Evolutionary conservation across 1,140 invertebrate genomes (phyloP).

Genomic region (Bombus haemorrhoidalis): DNA sequence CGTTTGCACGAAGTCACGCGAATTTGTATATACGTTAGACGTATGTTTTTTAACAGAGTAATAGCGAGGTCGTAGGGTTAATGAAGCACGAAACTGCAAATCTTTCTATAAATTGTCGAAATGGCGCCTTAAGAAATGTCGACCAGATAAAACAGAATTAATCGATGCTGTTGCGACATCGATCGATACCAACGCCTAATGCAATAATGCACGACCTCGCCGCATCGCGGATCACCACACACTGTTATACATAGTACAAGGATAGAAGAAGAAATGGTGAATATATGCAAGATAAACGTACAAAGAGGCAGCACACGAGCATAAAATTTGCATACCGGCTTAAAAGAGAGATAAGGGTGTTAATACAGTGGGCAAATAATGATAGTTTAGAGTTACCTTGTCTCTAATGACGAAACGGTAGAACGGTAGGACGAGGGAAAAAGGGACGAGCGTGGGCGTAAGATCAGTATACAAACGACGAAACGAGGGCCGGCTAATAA

Average conservation of each 20-base stretch:
- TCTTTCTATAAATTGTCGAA: not conserved
- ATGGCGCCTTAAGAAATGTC: not conserved
- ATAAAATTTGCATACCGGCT: constrained; percentile 20
- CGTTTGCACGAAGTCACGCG: no score
- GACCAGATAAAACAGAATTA: not conserved
- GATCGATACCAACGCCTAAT: not conserved
- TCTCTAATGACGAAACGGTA: not conserved
- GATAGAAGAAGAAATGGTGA: not conserved
- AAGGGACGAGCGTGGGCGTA: not conserved
- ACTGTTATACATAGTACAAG: not conserved
- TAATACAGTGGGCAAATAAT: constrained; percentile 22
- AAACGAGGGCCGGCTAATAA: constrained; percentile 23
- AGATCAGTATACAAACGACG: not conserved
- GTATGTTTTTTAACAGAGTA: no score
- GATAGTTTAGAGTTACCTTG: constrained; percentile 2
- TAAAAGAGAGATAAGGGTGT: constrained; percentile 19
- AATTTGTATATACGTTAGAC: no score
- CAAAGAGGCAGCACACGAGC: not conserved
- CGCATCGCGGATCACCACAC: no score
- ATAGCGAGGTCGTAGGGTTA: not conserved
- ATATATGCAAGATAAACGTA: not conserved
- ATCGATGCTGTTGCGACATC: not conserved
- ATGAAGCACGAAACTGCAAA: not conserved
- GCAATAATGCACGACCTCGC: not conserved
- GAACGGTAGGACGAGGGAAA: no score